A percentile compares a stretch with the other conserved stretches of the same genome.
phyloP scores from a whole-genome alignment of 2,113 vertebrate genomes.

The Chionomys nivalis region DNA sequence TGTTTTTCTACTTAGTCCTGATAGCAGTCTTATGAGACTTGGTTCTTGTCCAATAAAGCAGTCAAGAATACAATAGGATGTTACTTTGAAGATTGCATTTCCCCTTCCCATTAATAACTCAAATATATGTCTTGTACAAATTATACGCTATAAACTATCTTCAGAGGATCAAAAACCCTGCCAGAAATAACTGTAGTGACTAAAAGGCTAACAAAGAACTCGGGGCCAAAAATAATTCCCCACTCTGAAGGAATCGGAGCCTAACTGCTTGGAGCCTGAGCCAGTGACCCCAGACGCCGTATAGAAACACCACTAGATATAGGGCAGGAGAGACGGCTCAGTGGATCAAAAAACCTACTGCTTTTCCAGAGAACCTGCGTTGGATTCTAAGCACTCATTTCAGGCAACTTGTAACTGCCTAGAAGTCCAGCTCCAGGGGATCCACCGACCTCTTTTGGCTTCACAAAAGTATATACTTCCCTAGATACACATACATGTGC shows the following conservation, averaged over 20 bases:
- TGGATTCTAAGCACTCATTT: not conserved
- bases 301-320: not conserved
- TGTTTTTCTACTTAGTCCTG: not conserved
- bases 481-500: not conserved
- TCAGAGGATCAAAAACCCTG: constrained; percentile 11
- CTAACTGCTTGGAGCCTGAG: not conserved
- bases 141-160: not conserved
- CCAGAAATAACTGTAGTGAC: not conserved
- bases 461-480: not conserved
- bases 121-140: not conserved
- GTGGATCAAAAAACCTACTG: not conserved
- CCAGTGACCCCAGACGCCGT: not conserved
- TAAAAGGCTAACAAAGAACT: not conserved
- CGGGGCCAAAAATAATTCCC: no score
- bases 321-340: not conserved
- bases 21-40: not conserved
- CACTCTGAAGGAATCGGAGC: no score
- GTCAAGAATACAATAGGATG: not conserved
- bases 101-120: constrained; percentile 35
- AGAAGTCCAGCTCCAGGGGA: not conserved
- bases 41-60: constrained; percentile 27
- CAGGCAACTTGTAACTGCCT: not conserved
- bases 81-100: constrained; percentile 17
- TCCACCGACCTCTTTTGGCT: not conserved
- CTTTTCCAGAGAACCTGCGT: not conserved